phyloP scores from a whole-genome alignment of 2,113 vertebrate genomes.

The Coptodon rendalli region DNA sequence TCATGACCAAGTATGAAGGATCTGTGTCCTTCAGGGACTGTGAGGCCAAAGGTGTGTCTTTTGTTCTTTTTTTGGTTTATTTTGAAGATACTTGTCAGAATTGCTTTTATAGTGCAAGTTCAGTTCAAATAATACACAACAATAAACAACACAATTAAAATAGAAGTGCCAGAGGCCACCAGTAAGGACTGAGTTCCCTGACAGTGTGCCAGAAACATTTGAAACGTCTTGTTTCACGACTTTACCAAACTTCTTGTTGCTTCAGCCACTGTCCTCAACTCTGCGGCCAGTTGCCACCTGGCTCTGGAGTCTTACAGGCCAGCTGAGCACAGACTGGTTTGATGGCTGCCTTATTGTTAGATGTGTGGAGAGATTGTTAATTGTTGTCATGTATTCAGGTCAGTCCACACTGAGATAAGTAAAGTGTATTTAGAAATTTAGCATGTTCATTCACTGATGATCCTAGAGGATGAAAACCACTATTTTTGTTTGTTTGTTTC shows the following conservation, averaged over 20 bases:
- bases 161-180: not conserved
- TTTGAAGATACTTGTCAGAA: not conserved
- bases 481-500: not conserved
- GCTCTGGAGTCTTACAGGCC: too few relatives aligned
- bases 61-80: not conserved
- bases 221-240: not conserved
- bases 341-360: not conserved
- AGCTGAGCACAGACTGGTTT: not conserved
- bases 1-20: constrained; percentile 85
- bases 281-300: not conserved
- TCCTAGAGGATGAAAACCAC: not conserved
- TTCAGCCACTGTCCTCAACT: not conserved
- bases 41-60: constrained; percentile 85
- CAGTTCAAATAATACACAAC: not conserved
- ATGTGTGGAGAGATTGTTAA: not conserved
- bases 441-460: not conserved
- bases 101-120: not conserved
- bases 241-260: not conserved
- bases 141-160: not conserved
- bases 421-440: not conserved
- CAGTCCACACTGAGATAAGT: not conserved
- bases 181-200: not conserved
- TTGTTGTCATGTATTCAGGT: not conserved
- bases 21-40: constrained; percentile 90
- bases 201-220: not conserved